phyloP scores from a whole-genome alignment of 2,113 vertebrate species.

The Austrofundulus limnaeus region DNA sequence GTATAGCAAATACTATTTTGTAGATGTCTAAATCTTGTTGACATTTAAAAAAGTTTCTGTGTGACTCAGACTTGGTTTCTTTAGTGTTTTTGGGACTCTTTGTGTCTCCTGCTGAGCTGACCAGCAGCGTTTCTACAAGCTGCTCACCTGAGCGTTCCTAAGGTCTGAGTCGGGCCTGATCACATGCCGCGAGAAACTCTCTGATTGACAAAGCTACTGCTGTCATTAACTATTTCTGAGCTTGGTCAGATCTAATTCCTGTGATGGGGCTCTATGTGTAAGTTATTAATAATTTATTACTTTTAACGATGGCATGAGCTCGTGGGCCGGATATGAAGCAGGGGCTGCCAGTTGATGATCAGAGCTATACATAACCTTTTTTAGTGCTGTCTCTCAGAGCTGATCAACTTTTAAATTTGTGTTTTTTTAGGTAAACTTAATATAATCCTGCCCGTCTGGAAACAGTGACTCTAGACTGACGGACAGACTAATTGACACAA shows the following conservation, averaged over 20 bases:
- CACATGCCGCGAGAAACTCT: too few relatives aligned
- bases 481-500: conserved; percentile 15
- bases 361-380: conserved; percentile 29
- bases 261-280: too few relatives aligned
- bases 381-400: conserved; percentile 16
- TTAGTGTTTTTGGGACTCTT: too few relatives aligned
- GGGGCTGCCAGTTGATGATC: neutral
- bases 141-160: neutral
- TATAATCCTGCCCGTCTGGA: conserved; percentile 40
- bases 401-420: conserved; percentile 36
- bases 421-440: conserved; percentile 52
- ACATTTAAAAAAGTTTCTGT: too few relatives aligned
- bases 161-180: neutral
- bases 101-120: neutral
- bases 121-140: neutral
- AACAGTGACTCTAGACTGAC: conserved; percentile 35
- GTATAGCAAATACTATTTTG: neutral
- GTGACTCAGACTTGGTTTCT: too few relatives aligned
- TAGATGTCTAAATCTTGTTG: neutral
- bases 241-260: neutral
- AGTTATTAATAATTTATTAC: neutral
- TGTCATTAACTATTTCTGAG: too few relatives aligned
- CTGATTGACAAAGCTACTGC: too few relatives aligned
- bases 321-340: neutral
- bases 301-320: too few relatives aligned